These are phyloP conservation scores for Nothoprocta pentlandii DNA, from an alignment of 2,113 vertebrate genomes.

Conservation along the genomic window DNA sequence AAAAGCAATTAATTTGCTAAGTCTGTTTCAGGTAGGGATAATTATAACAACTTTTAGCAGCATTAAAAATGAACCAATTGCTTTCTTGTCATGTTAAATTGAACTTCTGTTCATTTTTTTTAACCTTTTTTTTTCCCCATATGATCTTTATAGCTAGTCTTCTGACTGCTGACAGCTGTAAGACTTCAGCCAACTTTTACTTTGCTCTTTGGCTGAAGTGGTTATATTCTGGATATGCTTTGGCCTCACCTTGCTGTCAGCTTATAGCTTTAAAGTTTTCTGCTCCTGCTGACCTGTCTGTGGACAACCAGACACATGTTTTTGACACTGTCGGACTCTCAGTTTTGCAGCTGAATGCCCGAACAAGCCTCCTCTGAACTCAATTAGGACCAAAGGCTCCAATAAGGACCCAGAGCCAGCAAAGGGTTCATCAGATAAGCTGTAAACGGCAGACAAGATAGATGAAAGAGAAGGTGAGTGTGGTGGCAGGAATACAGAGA, in stretches of 20 bases:
- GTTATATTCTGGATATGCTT: not conserved
- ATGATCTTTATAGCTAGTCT: not conserved
- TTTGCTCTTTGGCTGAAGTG: not conserved
- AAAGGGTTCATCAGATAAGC: not conserved
- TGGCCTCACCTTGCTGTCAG: not conserved
- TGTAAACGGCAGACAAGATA: not conserved
- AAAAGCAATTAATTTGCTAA: conserved; percentile 6
- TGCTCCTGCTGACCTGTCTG: not conserved
- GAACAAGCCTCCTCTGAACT: not conserved
- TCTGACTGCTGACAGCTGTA: not conserved
- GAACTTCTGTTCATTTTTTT: not conserved
- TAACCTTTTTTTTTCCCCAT: not conserved
- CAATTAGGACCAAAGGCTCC: not conserved
- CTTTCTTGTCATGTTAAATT: not conserved
- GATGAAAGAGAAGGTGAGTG: not conserved
- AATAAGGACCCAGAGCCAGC: not conserved
- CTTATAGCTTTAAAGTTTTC: not conserved
- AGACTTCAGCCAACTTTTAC: not conserved
- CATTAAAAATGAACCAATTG: not conserved
- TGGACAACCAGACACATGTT: not conserved
- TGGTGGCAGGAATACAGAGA: not conserved
- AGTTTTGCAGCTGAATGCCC: not conserved
- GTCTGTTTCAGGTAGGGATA: not conserved
- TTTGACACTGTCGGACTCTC: not conserved
- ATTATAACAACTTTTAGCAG: not conserved